Base-by-base conservation (phyloP, 2,888 invertebrate species). In the Eupeodes latifasciatus region DNA sequence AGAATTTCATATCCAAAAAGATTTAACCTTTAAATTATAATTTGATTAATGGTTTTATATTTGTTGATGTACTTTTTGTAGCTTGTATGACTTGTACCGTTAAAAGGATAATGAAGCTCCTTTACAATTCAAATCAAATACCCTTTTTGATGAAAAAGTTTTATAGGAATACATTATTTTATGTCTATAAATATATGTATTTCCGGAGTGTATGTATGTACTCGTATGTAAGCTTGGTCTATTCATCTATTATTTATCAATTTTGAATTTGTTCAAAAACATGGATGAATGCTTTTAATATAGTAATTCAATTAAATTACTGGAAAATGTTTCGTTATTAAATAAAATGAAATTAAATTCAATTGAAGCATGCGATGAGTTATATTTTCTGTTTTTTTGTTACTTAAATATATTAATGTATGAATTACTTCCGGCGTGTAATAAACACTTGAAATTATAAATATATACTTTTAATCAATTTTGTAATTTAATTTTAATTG, bases 281-380 rank as follows among this genome's bases (percentile, higher is more conserved):
- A 19, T 44, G 44, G 64, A 64, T 64, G 44, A 64, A 64, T 64
- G 44, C 19, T 47, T 64, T 64, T 64, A 64, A 47, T 64, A 64
- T 64, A 64, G 44, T 64, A 12, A 64, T 64, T 64, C 44, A 64
- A 64, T 64, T 64, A 12, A 64, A 64, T 64, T 44, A 11, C 47
- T 14, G 12, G 55, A 19, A 1, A 57, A 12, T 57, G 57, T 12
- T 57, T 12, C 12, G 27, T 57, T 27, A 12, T 27, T 27, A 27
- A 5, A 16, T 12, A 57, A 57, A 57, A 27, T 27, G 27, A 27
- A 57, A 27, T 27, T 27, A 2, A 27, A 27, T 57, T 57, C 12
- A 12, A 27, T 27, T 27, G 27, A 27, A 27, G 27, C 27, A 27
- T 27, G 27, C 5, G 6, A 2, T 11, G 27, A 5, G 0, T 19